phyloP scores from a whole-genome alignment of 2,113 vertebrate genomes.

The Rhadina sibilatrix region DNA sequence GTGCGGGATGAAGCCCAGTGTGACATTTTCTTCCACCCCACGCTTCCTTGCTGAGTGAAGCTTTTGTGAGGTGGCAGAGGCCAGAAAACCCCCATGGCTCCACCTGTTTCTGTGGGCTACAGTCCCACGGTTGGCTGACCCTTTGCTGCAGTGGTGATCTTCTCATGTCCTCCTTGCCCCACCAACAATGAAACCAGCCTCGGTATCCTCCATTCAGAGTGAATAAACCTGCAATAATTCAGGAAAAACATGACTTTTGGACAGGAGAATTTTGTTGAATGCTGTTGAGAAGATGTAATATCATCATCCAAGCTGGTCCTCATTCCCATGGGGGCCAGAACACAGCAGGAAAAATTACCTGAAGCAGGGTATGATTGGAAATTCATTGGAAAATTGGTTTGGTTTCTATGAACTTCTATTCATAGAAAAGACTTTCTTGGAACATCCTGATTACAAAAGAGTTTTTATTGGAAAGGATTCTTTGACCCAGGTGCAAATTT shows the following conservation, averaged over 20 bases:
- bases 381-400: neutral
- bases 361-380: neutral
- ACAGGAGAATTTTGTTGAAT: neutral
- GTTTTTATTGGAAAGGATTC: neutral
- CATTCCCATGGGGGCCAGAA: neutral
- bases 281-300: neutral
- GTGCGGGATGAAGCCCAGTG: neutral
- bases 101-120: neutral
- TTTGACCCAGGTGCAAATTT: neutral
- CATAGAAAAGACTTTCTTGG: neutral
- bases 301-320: neutral
- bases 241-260: neutral
- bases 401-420: neutral
- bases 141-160: fast-evolving
- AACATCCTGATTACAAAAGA: neutral
- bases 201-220: fast-evolving
- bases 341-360: neutral
- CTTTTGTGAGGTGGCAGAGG: conserved; percentile 21
- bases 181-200: neutral
- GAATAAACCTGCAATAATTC: neutral
- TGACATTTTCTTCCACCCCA: conserved; percentile 66
- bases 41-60: conserved; percentile 18
- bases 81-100: neutral
- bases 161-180: neutral
- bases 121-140: fast-evolving